Conservation (phyloP, 2,113 vertebrate genomes). For the Ochotona curzoniae region DNA sequence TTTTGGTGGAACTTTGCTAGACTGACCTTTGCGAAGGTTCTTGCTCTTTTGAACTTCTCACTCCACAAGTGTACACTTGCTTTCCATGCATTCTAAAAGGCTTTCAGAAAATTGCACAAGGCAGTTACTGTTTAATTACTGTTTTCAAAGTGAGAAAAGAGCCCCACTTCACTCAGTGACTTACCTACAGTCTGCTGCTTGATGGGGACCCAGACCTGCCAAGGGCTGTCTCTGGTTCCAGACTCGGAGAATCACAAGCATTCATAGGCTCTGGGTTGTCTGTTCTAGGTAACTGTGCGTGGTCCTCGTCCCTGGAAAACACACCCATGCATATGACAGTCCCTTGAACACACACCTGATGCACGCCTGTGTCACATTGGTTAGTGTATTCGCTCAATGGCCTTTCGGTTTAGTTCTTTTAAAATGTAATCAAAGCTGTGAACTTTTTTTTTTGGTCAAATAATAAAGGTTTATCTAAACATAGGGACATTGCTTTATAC, state of each 20-base stretch:
- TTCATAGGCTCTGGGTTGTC: not conserved
- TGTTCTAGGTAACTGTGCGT: not conserved
- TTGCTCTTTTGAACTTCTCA: not conserved
- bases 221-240: not conserved
- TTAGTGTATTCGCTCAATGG: constrained; percentile 44
- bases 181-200: not conserved
- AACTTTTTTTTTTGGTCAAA: not conserved
- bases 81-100: not conserved
- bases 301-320: not conserved
- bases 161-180: not conserved
- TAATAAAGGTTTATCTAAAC: not conserved
- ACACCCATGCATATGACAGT: not conserved
- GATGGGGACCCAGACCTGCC: not conserved
- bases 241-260: not conserved
- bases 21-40: not conserved
- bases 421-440: not conserved
- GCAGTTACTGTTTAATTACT: not conserved
- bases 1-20: not conserved
- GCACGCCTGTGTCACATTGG: not conserved
- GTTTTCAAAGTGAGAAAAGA: not conserved
- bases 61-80: not conserved
- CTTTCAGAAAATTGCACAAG: not conserved
- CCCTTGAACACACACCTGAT: not conserved
- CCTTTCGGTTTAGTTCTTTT: not conserved
- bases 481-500: not conserved